These are phyloP conservation scores for Conger conger DNA, from an alignment of 2,113 vertebrate species.

Conservation along the genomic window DNA sequence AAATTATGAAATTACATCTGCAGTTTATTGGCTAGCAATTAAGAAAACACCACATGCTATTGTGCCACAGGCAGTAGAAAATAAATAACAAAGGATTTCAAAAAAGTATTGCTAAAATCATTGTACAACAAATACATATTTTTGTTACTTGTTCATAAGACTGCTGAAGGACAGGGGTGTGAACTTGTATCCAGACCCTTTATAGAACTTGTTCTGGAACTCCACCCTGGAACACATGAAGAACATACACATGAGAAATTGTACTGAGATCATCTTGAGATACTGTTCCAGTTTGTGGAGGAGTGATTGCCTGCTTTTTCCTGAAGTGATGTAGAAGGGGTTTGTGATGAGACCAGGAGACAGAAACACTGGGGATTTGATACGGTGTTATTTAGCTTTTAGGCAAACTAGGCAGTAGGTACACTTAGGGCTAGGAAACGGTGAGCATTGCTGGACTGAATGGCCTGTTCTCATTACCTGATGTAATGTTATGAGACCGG, in stretches of 20 bases:
- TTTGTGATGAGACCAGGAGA: neutral
- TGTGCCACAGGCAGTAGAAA: neutral
- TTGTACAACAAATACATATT: neutral
- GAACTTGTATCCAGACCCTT: slow-evolving; percentile 42
- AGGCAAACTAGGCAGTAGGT: too few species aligned
- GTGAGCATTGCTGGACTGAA: too few species aligned
- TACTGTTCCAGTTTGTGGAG: too few species aligned
- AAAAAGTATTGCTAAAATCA: neutral
- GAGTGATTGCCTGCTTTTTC: neutral
- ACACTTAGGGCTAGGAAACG: too few species aligned
- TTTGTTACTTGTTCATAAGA: slow-evolving; percentile 11
- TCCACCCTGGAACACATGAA: slow-evolving; percentile 38
- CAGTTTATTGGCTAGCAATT: too few species aligned
- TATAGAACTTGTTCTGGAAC: slow-evolving; percentile 51
- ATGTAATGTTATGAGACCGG: neutral
- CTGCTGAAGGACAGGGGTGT: slow-evolving; percentile 41
- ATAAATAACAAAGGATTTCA: neutral
- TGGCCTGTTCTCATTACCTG: too few species aligned
- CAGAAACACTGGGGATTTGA: too few species aligned
- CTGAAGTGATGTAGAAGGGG: neutral
- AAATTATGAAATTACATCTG: too few species aligned
- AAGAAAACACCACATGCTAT: too few species aligned
- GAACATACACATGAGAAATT: neutral
- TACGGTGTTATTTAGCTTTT: too few species aligned
- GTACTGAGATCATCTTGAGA: neutral